Evolutionary conservation across 2,888 invertebrate species (phyloP).

Genomic region (Chydorus sphaericus): DNA sequence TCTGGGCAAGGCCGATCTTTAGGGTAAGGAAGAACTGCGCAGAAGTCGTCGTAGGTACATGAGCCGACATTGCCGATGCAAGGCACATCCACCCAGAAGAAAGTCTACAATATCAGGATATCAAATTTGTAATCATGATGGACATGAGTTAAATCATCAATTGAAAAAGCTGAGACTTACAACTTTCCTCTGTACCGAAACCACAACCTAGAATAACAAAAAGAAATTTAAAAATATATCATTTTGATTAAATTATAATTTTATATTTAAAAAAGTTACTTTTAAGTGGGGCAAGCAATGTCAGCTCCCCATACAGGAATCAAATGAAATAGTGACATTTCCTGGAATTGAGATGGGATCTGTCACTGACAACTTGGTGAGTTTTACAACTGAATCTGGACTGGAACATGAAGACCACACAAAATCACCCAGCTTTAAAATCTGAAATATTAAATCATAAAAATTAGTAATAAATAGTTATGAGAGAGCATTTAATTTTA

Average conservation of each 20-base stretch:
- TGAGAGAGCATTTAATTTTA: neutral
- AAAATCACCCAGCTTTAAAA: neutral
- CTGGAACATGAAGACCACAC: constrained; percentile 10
- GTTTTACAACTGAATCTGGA: neutral
- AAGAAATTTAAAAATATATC: neutral
- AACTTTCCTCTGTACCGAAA: constrained; percentile 16
- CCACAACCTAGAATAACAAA: constrained; percentile 7
- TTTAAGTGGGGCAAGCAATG: neutral
- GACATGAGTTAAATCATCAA: too few relatives aligned
- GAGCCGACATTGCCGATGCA: constrained; percentile 19
- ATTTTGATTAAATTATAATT: neutral
- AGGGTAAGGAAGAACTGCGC: constrained; percentile 15
- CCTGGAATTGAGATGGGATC: constrained; percentile 11
- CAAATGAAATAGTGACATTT: constrained; percentile 8
- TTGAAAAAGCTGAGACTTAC: too few relatives aligned
- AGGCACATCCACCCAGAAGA: constrained; percentile 17
- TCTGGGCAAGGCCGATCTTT: constrained; percentile 15
- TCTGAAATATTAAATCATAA: neutral
- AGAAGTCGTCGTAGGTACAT: constrained; percentile 18
- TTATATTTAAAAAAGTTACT: neutral
- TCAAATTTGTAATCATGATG: too few relatives aligned
- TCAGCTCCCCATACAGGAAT: neutral
- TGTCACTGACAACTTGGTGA: constrained; percentile 4
- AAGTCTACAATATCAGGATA: too few relatives aligned
- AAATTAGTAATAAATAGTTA: neutral